These are phyloP conservation scores for Eupleurogrammus muticus DNA, from an alignment of 2,797 vertebrate species.

Conservation along the genomic window DNA sequence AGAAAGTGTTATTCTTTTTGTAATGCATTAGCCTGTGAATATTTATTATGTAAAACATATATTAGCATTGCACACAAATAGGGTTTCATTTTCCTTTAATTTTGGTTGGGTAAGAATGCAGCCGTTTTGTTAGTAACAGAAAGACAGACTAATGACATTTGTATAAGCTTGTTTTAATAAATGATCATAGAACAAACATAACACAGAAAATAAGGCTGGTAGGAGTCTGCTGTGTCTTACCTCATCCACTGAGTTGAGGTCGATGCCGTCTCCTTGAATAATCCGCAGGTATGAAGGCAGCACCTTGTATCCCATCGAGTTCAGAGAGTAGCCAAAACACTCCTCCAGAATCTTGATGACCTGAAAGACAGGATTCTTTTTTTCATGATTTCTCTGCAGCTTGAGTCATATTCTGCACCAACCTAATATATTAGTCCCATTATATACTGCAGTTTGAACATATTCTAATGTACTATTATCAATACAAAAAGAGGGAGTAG, in stretches of 20 bases:
- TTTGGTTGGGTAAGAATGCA: background rate
- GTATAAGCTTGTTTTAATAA: background rate
- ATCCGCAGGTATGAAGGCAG: conserved; percentile 84
- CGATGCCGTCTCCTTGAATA: conserved; percentile 86
- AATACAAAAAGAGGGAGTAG: too few species aligned
- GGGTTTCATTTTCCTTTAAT: background rate
- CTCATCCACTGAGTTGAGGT: conserved; percentile 80
- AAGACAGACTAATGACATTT: background rate
- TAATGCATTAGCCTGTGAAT: too few species aligned
- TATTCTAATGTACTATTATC: too few species aligned
- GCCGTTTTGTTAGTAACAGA: background rate
- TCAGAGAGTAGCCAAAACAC: conserved; percentile 80
- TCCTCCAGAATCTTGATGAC: conserved; percentile 85
- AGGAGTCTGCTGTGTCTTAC: conserved; percentile 49
- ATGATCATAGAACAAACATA: background rate
- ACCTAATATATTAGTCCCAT: background rate
- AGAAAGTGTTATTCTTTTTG: too few species aligned
- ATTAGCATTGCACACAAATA: background rate
- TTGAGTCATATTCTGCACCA: background rate
- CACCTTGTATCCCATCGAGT: conserved; percentile 83
- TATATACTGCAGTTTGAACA: background rate
- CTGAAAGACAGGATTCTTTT: conserved; percentile 46
- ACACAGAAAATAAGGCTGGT: background rate
- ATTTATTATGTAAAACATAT: too few species aligned
- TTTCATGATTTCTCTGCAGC: background rate